Evolutionary conservation across 2,888 invertebrate genomes (phyloP).

Genomic region (Marasmarcha lunaedactyla): DNA sequence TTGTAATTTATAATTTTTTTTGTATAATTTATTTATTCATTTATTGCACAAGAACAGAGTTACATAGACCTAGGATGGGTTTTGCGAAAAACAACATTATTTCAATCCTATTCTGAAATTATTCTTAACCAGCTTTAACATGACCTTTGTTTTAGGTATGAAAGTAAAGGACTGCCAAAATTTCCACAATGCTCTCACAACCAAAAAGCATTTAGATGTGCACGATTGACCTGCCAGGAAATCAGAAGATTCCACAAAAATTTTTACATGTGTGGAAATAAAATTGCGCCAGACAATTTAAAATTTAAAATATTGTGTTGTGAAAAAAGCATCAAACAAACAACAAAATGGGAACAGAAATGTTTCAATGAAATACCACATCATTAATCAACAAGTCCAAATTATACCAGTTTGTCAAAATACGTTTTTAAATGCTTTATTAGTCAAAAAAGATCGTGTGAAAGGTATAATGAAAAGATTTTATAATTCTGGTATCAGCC

Average conservation of each 20-base stretch:
- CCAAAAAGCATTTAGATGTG: conserved; percentile 15
- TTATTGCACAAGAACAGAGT: no score
- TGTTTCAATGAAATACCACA: conserved; percentile 12
- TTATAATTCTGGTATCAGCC: conserved; percentile 5
- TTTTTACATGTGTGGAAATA: conserved; percentile 12
- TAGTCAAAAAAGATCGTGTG: conserved; percentile 10
- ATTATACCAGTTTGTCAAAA: conserved; percentile 5
- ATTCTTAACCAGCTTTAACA: no score
- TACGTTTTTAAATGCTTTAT: conserved; percentile 6
- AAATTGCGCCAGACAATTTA: conserved; percentile 14
- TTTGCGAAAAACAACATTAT: no score
- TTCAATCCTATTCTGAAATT: no score
- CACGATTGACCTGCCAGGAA: conserved; percentile 8
- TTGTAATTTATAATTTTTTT: no score
- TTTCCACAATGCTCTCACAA: conserved; percentile 14
- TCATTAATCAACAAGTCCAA: conserved; percentile 5
- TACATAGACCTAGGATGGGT: no score
- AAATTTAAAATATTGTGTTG: conserved; percentile 13
- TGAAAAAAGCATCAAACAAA: conserved; percentile 9
- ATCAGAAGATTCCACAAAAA: conserved; percentile 15
- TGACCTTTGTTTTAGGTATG: conserved; percentile 2
- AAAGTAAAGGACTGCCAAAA: conserved; percentile 7
- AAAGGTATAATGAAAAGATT: conserved; percentile 11
- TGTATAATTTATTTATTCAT: no score
- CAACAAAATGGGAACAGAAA: conserved; percentile 13